Evolutionary conservation across 2,113 vertebrate genomes (phyloP).

Genomic region (Chaetorhynchus papuensis): DNA sequence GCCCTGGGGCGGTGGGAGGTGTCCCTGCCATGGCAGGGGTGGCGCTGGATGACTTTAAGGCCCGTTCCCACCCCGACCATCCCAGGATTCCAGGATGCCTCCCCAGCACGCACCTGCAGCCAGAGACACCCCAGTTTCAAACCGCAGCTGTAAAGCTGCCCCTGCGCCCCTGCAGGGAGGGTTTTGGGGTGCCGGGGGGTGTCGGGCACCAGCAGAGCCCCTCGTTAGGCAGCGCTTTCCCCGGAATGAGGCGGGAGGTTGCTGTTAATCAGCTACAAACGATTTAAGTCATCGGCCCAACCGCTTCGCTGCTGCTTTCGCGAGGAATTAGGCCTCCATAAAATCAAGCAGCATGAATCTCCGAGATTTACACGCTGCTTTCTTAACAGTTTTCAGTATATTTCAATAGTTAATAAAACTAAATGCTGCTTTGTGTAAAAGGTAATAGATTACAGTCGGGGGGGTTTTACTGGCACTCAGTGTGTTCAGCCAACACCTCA

Average conservation of each 20-base stretch:
- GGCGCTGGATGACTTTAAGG: neutral
- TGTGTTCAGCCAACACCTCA: conserved; percentile 1
- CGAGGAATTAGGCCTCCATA: neutral
- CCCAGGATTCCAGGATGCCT: rapidly evolving
- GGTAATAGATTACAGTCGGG: neutral
- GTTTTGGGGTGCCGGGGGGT: neutral
- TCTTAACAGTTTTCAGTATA: neutral
- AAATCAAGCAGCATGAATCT: conserved; percentile 1
- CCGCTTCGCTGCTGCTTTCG: neutral
- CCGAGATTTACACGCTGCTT: neutral
- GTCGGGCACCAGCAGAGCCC: neutral
- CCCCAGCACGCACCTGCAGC: rapidly evolving
- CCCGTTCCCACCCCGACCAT: neutral
- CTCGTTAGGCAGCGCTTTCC: neutral
- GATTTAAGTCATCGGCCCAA: neutral
- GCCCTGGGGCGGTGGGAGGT: rapidly evolving
- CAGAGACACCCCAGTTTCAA: rapidly evolving
- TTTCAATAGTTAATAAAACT: conserved; percentile 60
- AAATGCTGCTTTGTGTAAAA: conserved; percentile 30
- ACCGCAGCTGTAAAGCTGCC: rapidly evolving
- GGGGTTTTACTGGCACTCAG: neutral
- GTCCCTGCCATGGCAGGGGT: neutral
- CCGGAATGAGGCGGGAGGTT: neutral
- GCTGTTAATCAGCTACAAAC: neutral
- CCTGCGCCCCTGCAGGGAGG: rapidly evolving